These are phyloP conservation scores for Diacarnus erythraeanus DNA, from an alignment of 37 sponge, comb jelly and placozoan genomes.

Conservation along the genomic window DNA sequence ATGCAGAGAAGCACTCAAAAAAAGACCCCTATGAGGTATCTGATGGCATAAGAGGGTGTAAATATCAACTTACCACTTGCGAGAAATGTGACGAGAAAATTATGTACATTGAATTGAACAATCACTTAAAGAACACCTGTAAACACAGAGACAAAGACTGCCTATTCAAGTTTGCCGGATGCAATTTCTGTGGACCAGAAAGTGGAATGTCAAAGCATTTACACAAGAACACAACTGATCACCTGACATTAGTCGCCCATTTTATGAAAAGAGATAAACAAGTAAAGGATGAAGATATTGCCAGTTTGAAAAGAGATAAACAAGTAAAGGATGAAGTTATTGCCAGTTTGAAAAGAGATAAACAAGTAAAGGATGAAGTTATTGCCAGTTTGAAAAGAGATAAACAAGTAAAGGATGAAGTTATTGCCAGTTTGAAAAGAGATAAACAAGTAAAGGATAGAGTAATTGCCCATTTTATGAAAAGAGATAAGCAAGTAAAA, in stretches of 20 bases:
- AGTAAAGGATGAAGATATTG: no score
- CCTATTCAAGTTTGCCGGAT: background rate
- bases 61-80: background rate
- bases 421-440: no score
- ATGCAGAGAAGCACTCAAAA: slow-evolving; percentile 6
- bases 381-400: no score
- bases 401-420: no score
- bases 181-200: background rate
- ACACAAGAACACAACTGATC: background rate
- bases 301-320: no score
- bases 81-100: background rate
- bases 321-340: no score
- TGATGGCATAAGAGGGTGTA: background rate
- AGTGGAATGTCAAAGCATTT: background rate
- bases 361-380: no score
- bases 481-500: no score
- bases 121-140: background rate
- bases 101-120: background rate
- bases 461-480: background rate
- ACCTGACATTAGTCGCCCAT: background rate
- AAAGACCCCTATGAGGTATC: background rate
- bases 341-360: no score
- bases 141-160: background rate
- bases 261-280: background rate
- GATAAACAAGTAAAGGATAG: no score